phyloP scores from a whole-genome alignment of 2,888 invertebrate genomes.

The Himalopsyche japonica region DNA sequence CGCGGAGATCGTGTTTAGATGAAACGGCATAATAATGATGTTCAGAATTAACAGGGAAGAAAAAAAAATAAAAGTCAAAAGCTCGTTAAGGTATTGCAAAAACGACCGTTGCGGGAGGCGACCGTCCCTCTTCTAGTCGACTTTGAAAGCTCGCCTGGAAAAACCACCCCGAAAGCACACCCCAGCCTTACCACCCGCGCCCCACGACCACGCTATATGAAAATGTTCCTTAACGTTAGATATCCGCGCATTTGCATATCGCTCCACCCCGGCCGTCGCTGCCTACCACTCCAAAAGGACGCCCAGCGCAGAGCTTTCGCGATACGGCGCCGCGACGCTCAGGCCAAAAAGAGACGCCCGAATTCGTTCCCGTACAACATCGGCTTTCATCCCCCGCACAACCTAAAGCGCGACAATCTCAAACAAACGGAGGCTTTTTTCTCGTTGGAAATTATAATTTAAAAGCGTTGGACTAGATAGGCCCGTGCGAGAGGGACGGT shows the following conservation, averaged over 20 bases:
- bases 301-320: neutral
- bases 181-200: conserved; percentile 43
- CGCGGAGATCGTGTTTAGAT: neutral
- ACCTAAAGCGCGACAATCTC: conserved; percentile 33
- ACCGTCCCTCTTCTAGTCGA: conserved; percentile 59
- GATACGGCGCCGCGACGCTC: conserved; percentile 48
- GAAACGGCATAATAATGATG: neutral
- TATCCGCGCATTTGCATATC: conserved; percentile 61
- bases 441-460: conserved; percentile 41
- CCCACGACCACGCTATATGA: conserved; percentile 39
- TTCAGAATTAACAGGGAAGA: conserved; percentile 50
- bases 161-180: conserved; percentile 52
- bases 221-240: conserved; percentile 40
- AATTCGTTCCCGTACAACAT: neutral
- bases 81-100: conserved; percentile 33
- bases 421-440: conserved; percentile 36
- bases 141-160: conserved; percentile 22
- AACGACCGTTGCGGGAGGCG: conserved; percentile 65
- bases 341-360: conserved; percentile 49
- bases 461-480: conserved; percentile 37
- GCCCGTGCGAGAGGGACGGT: conserved; percentile 38
- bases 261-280: conserved; percentile 43
- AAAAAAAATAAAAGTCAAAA: conserved; percentile 59
- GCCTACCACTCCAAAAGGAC: conserved; percentile 42
- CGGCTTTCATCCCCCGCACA: conserved; percentile 12